Base-by-base conservation (phyloP, 2,888 invertebrate genomes). In the Chaetogeoica ovagalla region DNA sequence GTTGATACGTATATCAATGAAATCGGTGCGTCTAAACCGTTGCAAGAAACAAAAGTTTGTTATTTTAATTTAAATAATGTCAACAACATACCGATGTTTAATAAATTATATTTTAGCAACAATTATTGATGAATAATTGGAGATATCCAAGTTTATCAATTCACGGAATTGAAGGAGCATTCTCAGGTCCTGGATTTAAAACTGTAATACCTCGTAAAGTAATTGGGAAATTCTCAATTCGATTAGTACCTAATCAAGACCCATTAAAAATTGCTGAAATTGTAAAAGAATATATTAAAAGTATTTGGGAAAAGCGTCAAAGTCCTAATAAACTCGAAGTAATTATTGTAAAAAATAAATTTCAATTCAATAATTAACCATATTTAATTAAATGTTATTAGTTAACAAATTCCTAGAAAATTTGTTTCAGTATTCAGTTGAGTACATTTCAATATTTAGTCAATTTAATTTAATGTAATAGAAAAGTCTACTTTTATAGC, bases 91-190 rank as follows among this genome's bases (percentile, higher is more conserved):
- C 11, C 0, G 2, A 48, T 11, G 48, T 48, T 48, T 48, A 48
- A 60, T 59, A n/a, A 59, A 23, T 60, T 23, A 23, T 60, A 59
- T 73, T 84, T 52, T 85, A 89, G 87, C 91, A 90, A 71, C 89
- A 94, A 84, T 88, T 97, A 21, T 87, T 99, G 84, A 96, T 97
- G 96, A 93, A 94, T 86, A 91, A 98, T 82, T 99, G 98, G 98
- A 90, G 98, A 76, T 94, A 91, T 86, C 98, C 98, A 3, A 93
- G 93, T 75, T 89, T 98, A 13, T 98, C 98, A 0, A 88, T 98
- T 70, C 98, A 99, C 86, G 98, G 97, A 62, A 94, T 98, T 85
- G 96, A 98, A 88, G 97, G 92, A 52, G 98, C 98, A 9, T 97
- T 97, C 85, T 93, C 92, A 86, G 97, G 95, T 83, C 90, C 94